Evolutionary conservation across 1,140 invertebrate genomes (phyloP).

Genomic region (Cyclina sinensis): DNA sequence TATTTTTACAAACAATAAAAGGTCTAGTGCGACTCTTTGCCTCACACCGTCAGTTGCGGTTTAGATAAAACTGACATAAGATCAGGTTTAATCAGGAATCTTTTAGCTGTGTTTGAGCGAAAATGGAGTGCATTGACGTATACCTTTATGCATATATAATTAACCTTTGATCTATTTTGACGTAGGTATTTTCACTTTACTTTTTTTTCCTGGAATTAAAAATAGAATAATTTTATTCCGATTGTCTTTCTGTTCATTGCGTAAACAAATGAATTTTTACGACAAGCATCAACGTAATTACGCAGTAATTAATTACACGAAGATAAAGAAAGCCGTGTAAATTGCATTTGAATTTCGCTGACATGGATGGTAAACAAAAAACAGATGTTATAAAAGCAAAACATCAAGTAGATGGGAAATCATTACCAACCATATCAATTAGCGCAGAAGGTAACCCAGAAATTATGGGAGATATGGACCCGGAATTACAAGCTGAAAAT

Average conservation of each 20-base stretch:
- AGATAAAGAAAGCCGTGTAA: not conserved
- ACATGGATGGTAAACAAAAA: conserved; percentile 22
- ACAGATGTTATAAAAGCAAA: not conserved
- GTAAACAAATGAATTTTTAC: not conserved
- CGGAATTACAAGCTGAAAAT: not conserved
- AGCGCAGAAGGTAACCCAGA: not conserved
- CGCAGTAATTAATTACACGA: not conserved
- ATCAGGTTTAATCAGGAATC: not conserved
- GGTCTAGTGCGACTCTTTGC: not conserved
- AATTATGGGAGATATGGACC: conserved; percentile 3
- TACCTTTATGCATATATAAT: not conserved
- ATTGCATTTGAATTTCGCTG: not conserved
- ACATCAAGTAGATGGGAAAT: not conserved
- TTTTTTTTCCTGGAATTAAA: not conserved
- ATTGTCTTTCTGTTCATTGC: not conserved
- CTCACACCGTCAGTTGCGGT: not conserved
- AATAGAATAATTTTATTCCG: not conserved
- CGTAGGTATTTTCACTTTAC: not conserved
- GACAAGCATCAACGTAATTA: conserved; percentile 7
- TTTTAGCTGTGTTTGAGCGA: not conserved
- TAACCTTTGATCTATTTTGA: not conserved
- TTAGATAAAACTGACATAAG: not conserved
- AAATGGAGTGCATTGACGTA: not conserved
- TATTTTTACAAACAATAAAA: not conserved
- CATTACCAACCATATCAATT: not conserved